Percentiles rank a stretch among this genome's conserved stretches.
Conservation (phyloP, 2,113 vertebrate species). For the Fulica atra region DNA sequence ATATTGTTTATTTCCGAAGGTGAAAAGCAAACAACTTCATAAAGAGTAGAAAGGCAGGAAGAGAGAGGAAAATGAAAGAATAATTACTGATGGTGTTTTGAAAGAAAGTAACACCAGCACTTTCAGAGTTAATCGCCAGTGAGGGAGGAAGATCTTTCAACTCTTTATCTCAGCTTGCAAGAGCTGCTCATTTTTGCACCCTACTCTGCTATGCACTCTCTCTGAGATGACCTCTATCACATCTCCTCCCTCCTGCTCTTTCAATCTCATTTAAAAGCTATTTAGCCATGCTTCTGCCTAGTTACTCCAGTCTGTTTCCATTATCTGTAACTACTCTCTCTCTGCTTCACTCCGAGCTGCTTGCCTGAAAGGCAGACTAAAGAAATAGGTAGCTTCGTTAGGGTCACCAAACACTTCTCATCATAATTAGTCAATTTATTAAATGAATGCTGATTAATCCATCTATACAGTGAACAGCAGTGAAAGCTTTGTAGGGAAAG, state of each 20-base stretch:
- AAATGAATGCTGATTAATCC: neutral
- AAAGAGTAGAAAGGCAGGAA: neutral
- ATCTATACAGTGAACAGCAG: neutral
- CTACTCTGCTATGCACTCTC: neutral
- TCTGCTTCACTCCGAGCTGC: neutral
- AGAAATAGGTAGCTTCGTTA: neutral
- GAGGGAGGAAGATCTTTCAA: neutral
- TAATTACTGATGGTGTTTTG: neutral
- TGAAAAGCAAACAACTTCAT: neutral
- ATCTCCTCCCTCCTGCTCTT: neutral
- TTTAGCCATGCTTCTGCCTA: neutral
- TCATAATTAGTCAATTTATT: neutral
- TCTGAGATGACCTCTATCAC: neutral
- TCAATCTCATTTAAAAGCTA: slow-evolving; percentile 17
- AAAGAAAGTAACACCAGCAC: neutral
- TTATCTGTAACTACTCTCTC: neutral
- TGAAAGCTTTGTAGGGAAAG: neutral
- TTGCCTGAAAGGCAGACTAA: neutral
- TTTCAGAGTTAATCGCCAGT: neutral
- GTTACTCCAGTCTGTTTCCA: neutral
- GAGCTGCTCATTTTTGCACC: neutral
- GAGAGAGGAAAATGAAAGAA: neutral
- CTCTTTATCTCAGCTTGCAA: neutral
- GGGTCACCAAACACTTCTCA: neutral
- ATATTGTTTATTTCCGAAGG: neutral